Conservation (phyloP, 1,140 invertebrate species). For the Adoxophyes honmai region DNA sequence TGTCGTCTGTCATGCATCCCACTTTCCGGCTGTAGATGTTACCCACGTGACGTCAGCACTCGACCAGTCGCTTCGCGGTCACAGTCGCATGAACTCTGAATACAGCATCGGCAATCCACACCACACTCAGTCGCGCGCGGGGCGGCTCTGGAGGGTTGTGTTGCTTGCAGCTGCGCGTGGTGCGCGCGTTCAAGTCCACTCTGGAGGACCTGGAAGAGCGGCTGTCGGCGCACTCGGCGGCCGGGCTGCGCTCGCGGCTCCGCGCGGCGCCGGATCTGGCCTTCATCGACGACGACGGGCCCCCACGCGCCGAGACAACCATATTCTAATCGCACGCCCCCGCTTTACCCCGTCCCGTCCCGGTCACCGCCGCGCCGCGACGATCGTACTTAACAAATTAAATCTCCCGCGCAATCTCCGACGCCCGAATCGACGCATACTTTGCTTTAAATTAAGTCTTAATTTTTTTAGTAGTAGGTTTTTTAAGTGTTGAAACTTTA, state of each 20-base stretch:
- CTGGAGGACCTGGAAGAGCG: conserved; percentile 99
- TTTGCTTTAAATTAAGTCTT: conserved; percentile 32
- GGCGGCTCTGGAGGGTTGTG: conserved; percentile 47
- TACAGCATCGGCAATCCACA: conserved; percentile 63
- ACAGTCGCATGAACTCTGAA: conserved; percentile 45
- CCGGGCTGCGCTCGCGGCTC: conserved; percentile 95
- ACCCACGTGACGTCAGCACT: conserved; percentile 8
- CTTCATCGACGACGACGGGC: conserved; percentile 92
- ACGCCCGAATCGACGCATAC: conserved; percentile 26
- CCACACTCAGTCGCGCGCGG: conserved; percentile 56
- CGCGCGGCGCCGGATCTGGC: conserved; percentile 93
- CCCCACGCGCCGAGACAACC: conserved; percentile 69
- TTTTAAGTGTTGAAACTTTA: no score
- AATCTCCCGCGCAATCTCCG: conserved; percentile 28
- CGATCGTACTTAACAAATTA: conserved; percentile 42
- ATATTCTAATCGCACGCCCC: conserved; percentile 72
- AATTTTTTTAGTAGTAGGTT: conserved; percentile 50
- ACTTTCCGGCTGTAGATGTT: conserved; percentile 42
- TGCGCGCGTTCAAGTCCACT: conserved; percentile 99
- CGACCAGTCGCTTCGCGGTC: conserved; percentile 14
- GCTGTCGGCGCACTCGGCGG: conserved; percentile 97
- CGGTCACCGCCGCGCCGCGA: conserved; percentile 15
- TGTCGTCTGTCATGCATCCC: conserved; percentile 55
- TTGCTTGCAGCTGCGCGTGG: conserved; percentile 99
- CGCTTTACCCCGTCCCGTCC: conserved; percentile 17